These are phyloP conservation scores for Pantala flavescens DNA, from an alignment of 1,140 invertebrate species.

Conservation along the genomic window DNA sequence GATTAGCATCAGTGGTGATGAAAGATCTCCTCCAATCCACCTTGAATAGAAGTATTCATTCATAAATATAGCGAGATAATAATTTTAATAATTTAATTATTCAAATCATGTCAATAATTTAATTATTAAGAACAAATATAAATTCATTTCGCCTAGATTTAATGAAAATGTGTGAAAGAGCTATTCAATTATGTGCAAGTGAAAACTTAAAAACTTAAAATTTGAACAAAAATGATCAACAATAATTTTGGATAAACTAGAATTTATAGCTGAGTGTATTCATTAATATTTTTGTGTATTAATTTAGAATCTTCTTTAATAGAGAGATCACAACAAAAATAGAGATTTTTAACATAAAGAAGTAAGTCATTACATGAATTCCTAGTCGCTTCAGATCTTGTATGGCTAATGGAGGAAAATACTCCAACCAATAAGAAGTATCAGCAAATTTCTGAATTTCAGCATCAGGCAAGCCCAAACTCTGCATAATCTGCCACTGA, in stretches of 20 bases:
- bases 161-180: too few relatives aligned
- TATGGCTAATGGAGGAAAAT: slow-evolving; percentile 87
- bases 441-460: slow-evolving; percentile 93
- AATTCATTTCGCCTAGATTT: slow-evolving; percentile 3
- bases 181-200: too few relatives aligned
- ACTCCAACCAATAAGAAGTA: slow-evolving; percentile 83
- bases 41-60: slow-evolving; percentile 36
- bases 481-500: slow-evolving; percentile 99
- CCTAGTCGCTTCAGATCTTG: slow-evolving; percentile 82
- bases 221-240: too few relatives aligned
- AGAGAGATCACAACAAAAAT: too few relatives aligned
- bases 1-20: slow-evolving; percentile 96
- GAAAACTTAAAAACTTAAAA: too few relatives aligned
- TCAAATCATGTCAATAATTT: background rate
- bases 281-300: too few relatives aligned
- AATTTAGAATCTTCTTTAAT: too few relatives aligned
- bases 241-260: too few relatives aligned
- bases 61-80: too few relatives aligned
- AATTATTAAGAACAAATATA: slow-evolving; percentile 15
- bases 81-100: too few relatives aligned
- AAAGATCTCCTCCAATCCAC: slow-evolving; percentile 95
- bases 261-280: too few relatives aligned
- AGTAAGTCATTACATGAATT: slow-evolving; percentile 56
- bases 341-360: too few relatives aligned
- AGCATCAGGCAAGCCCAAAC: slow-evolving; percentile 76